These are phyloP conservation scores for Amphipoea lucens DNA, from an alignment of 2,888 invertebrate species.

Conservation along the genomic window DNA sequence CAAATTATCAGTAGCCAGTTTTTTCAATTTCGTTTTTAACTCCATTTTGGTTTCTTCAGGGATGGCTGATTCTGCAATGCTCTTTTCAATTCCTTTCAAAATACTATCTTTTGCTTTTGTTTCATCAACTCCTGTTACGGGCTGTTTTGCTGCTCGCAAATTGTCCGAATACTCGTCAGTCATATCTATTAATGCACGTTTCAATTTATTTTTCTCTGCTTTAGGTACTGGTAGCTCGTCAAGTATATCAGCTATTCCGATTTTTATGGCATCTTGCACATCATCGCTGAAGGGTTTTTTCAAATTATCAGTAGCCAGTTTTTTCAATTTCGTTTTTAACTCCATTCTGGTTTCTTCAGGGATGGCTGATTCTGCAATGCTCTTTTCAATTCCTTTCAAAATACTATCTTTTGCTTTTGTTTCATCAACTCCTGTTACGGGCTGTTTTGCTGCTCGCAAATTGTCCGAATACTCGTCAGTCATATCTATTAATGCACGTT, in stretches of 20 bases:
- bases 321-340: conserved; percentile 4
- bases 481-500: conserved; percentile 47
- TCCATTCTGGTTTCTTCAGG: neutral
- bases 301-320: neutral
- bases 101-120: too few relatives aligned
- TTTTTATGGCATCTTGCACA: conserved; percentile 12
- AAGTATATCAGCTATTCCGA: conserved; percentile 8
- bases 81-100: too few relatives aligned
- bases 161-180: neutral
- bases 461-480: neutral
- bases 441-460: neutral
- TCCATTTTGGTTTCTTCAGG: too few relatives aligned
- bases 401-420: neutral
- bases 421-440: neutral
- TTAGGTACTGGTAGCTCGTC: neutral
- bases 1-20: too few relatives aligned
- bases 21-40: too few relatives aligned
- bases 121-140: too few relatives aligned
- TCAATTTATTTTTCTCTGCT: conserved; percentile 40
- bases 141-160: neutral
- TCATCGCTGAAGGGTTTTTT: neutral
- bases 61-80: too few relatives aligned
- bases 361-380: neutral
- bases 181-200: conserved; percentile 42
- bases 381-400: neutral